A percentile compares a stretch with the other conserved stretches of the same genome.
Conservation (phyloP, 1,140 invertebrate genomes). For the Araneus ventricosus region DNA sequence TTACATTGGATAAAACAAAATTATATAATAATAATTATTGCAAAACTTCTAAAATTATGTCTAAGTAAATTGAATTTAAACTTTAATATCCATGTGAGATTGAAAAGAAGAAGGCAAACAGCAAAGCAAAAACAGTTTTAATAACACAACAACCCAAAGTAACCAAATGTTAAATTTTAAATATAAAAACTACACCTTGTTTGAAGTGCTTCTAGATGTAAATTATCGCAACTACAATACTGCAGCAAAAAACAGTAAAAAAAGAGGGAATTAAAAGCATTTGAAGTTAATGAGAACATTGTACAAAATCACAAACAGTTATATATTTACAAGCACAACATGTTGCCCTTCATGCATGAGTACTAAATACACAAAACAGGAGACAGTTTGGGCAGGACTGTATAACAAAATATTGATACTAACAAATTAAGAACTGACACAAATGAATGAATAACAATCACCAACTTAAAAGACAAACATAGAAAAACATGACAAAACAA, state of each 20-base stretch:
- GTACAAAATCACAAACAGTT: slow-evolving; percentile 66
- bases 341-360: slow-evolving; percentile 40
- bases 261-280: slow-evolving; percentile 60
- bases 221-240: slow-evolving; percentile 69
- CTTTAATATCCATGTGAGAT: too few species aligned
- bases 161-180: slow-evolving; percentile 74
- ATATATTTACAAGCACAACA: slow-evolving; percentile 66
- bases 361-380: slow-evolving; percentile 63
- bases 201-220: slow-evolving; percentile 42
- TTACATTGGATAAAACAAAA: too few species aligned
- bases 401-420: slow-evolving; percentile 41
- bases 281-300: slow-evolving; percentile 52
- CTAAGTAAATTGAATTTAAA: too few species aligned
- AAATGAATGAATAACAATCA: slow-evolving; percentile 46
- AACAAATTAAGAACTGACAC: slow-evolving; percentile 20
- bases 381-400: slow-evolving; percentile 61
- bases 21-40: too few species aligned
- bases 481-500: slow-evolving; percentile 1
- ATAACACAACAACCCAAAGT: slow-evolving; percentile 74
- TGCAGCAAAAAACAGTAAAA: slow-evolving; percentile 60
- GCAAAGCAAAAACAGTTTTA: slow-evolving; percentile 72
- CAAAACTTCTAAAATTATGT: too few species aligned
- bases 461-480: slow-evolving; percentile 31
- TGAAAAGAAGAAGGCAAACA: not conserved
- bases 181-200: slow-evolving; percentile 71